Percentiles rank a stretch among this genome's conserved stretches.
Conservation (phyloP, 2,113 vertebrate species). For the Mobula birostris region DNA sequence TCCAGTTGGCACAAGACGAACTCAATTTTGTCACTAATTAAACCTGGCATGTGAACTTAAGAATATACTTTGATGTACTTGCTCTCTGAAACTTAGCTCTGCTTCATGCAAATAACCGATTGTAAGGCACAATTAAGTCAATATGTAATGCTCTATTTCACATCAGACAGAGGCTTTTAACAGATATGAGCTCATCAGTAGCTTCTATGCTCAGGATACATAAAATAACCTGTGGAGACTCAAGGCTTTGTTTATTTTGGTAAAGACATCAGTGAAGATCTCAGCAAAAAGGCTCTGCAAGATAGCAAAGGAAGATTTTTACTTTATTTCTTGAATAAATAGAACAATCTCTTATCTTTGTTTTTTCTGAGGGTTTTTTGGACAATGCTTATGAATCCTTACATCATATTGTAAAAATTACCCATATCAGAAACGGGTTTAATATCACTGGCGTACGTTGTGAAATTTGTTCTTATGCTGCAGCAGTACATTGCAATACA, state of each 20-base stretch:
- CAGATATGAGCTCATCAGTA: not conserved
- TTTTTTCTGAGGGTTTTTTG: not conserved
- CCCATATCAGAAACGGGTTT: too few species aligned
- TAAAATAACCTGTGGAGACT: not conserved
- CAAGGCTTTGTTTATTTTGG: slow-evolving; percentile 1
- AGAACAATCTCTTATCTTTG: too few species aligned
- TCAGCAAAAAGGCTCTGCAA: not conserved
- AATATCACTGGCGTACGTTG: too few species aligned
- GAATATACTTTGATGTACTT: too few species aligned
- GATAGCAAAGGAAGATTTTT: not conserved
- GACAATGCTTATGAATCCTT: not conserved
- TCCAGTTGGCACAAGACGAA: not conserved
- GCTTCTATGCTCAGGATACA: not conserved
- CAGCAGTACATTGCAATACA: too few species aligned
- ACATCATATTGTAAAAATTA: too few species aligned
- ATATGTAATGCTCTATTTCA: not conserved
- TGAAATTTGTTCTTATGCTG: too few species aligned
- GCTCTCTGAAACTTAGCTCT: not conserved
- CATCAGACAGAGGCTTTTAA: not conserved
- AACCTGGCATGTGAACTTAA: too few species aligned
- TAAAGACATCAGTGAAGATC: not conserved
- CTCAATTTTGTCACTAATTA: not conserved
- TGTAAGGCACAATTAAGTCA: not conserved
- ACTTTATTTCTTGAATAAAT: not conserved
- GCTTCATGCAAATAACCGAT: not conserved